phyloP scores from a whole-genome alignment of 2,113 vertebrate species.

The Spea bombifrons region DNA sequence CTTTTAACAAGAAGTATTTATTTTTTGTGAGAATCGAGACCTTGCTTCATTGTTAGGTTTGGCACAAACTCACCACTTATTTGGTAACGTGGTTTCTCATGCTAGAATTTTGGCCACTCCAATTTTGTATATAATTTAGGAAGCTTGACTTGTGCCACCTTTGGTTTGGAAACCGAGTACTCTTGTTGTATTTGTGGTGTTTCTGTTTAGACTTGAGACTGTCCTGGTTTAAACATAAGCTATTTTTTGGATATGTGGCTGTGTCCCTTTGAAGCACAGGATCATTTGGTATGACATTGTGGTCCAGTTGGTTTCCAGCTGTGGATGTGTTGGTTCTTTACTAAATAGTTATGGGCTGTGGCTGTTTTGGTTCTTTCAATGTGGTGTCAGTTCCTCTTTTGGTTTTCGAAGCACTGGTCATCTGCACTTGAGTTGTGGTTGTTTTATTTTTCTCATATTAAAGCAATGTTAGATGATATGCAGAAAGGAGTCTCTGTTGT shows the following conservation, averaged over 20 bases:
- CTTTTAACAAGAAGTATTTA: background rate
- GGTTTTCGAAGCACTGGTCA: no score
- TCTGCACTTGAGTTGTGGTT: no score
- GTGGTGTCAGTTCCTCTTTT: background rate
- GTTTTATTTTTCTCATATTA: no score
- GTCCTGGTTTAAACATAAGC: background rate
- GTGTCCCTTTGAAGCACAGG: background rate
- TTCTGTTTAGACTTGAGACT: conserved; percentile 11
- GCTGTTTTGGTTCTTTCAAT: background rate
- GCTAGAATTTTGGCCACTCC: background rate
- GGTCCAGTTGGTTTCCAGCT: conserved; percentile 13
- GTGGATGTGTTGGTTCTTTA: background rate
- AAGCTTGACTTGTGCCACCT: background rate
- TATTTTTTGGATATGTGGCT: background rate
- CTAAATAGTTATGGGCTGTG: background rate
- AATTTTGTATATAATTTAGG: background rate
- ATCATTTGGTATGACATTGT: conserved; percentile 4
- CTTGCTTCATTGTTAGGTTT: background rate
- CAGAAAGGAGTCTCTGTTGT: no score
- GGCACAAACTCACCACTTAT: background rate
- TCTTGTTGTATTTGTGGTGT: conserved; percentile 10
- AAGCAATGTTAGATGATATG: no score
- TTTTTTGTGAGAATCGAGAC: background rate
- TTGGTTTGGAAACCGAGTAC: background rate
- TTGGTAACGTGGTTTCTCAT: background rate